These are phyloP conservation scores for Cotesia typhae DNA, from an alignment of 1,140 invertebrate species.

Conservation along the genomic window DNA sequence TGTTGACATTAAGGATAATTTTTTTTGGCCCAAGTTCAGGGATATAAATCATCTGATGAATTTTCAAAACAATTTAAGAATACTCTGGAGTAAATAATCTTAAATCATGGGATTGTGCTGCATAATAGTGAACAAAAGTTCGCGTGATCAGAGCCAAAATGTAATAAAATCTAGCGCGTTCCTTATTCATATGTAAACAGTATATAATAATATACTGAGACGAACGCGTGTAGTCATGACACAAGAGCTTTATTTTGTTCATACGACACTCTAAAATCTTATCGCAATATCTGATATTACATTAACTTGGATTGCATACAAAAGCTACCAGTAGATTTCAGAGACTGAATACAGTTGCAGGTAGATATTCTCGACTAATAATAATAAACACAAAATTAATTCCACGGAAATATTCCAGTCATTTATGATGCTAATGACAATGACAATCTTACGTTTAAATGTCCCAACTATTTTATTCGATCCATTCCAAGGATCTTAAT, in stretches of 20 bases:
- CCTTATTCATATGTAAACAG: slow-evolving; percentile 33
- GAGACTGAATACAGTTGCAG: no score
- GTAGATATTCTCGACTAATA: no score
- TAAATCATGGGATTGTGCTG: slow-evolving; percentile 7
- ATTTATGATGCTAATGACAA: slow-evolving; percentile 22
- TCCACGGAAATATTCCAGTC: background rate
- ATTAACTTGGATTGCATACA: no score
- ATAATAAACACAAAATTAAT: slow-evolving; percentile 21
- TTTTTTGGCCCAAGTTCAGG: slow-evolving; percentile 14
- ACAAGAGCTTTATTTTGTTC: slow-evolving; percentile 9
- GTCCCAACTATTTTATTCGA: slow-evolving; percentile 18
- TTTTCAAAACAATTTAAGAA: slow-evolving; percentile 11
- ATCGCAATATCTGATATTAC: slow-evolving; percentile 21
- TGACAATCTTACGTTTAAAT: background rate
- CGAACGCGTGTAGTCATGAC: slow-evolving; percentile 18
- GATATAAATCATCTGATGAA: slow-evolving; percentile 15
- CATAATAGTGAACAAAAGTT: slow-evolving; percentile 21
- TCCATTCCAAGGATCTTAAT: slow-evolving; percentile 36
- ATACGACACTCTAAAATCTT: no score
- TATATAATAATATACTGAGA: background rate
- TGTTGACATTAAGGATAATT: background rate
- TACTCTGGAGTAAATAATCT: slow-evolving; percentile 14
- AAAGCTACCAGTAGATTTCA: no score
- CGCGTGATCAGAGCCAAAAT: slow-evolving; percentile 39
- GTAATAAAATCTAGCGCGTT: slow-evolving; percentile 35